Evolutionary conservation across 2,797 vertebrate species (phyloP).

Genomic region (Cossypha polioptera): DNA sequence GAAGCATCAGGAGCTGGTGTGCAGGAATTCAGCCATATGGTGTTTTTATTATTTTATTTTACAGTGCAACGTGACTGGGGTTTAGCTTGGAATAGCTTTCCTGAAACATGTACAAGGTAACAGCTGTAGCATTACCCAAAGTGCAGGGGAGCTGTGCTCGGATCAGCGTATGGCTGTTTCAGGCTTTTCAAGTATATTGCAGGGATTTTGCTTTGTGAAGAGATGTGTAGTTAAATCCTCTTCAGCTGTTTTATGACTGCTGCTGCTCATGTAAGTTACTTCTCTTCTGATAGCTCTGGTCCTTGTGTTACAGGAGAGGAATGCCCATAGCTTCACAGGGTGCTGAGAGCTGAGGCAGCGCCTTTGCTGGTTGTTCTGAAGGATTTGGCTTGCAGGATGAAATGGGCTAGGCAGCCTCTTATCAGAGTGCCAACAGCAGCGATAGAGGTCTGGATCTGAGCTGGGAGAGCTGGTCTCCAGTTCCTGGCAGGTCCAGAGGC

Average conservation of each 20-base stretch:
- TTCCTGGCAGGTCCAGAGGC: not conserved
- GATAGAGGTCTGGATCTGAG: not conserved
- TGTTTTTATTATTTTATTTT: not conserved
- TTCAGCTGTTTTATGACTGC: not conserved
- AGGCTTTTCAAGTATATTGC: not conserved
- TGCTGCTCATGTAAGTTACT: not conserved
- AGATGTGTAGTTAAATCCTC: slow-evolving; percentile 11
- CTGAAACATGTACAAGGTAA: not conserved
- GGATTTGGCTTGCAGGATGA: not conserved
- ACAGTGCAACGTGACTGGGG: not conserved
- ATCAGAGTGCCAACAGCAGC: not conserved
- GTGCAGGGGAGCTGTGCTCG: not conserved
- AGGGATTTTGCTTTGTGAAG: slow-evolving; percentile 1
- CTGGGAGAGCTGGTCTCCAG: not conserved
- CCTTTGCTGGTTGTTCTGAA: not conserved
- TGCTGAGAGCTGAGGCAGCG: not conserved
- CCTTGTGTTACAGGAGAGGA: not conserved
- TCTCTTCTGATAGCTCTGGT: not conserved
- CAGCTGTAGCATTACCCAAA: not conserved
- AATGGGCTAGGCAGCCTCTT: not conserved
- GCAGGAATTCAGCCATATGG: not conserved
- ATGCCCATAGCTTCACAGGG: not conserved
- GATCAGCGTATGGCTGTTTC: not conserved
- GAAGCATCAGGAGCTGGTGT: not conserved
- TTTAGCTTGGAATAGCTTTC: not conserved